Conservation (phyloP, 2,888 invertebrate species). For the Plagodis pulveraria region DNA sequence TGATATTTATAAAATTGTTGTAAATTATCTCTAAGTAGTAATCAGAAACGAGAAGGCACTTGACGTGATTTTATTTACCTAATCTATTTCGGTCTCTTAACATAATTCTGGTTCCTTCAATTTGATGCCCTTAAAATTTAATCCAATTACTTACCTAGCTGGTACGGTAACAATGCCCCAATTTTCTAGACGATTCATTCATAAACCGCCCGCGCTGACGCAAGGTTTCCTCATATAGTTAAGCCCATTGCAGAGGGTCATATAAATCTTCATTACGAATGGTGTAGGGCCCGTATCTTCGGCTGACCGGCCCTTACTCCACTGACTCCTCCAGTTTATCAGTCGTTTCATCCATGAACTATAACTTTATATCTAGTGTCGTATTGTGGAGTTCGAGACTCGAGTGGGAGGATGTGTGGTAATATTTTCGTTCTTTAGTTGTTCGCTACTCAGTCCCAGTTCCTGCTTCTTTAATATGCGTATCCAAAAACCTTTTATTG, state of each 20-base stretch:
- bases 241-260: slow-evolving; percentile 27
- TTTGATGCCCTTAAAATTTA: no score
- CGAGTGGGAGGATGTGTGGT: slow-evolving; percentile 21
- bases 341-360: slow-evolving; percentile 48
- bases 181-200: slow-evolving; percentile 5
- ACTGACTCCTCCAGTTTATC: slow-evolving; percentile 47
- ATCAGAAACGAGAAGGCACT: no score
- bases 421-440: background rate
- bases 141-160: no score
- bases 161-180: no score
- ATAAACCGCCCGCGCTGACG: slow-evolving; percentile 21
- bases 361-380: slow-evolving; percentile 39
- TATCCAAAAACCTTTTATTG: no score
- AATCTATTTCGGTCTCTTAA: no score
- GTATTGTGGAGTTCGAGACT: slow-evolving; percentile 31
- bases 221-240: slow-evolving; percentile 2
- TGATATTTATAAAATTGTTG: no score
- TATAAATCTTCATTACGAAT: slow-evolving; percentile 64
- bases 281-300: slow-evolving; percentile 50
- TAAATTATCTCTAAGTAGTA: no score
- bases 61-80: no score
- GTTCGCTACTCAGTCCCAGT: no score
- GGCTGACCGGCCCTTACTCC: slow-evolving; percentile 51
- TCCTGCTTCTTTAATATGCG: no score
- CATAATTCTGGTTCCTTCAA: no score